These are phyloP conservation scores for Romanogobio albipinnatus DNA, from an alignment of 2,113 vertebrate genomes.

Conservation along the genomic window DNA sequence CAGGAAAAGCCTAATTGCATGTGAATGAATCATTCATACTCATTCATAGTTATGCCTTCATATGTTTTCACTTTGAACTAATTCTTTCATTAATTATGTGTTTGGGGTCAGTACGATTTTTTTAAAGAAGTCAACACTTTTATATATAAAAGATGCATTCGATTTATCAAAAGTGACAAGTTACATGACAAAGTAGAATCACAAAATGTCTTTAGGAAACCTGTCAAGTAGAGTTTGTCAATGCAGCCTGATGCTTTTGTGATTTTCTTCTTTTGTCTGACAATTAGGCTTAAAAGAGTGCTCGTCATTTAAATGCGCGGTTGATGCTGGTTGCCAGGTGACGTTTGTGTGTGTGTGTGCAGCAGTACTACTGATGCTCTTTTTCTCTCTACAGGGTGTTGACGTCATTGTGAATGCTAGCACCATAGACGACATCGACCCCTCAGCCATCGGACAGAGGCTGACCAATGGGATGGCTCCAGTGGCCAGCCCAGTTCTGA, in stretches of 20 bases:
- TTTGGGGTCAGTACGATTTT: background rate
- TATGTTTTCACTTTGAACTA: background rate
- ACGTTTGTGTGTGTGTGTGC: slow-evolving; percentile 5
- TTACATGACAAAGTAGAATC: background rate
- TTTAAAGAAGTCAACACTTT: background rate
- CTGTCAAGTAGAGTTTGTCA: background rate
- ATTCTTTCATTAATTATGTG: background rate
- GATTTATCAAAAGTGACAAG: background rate
- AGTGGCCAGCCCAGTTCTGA: slow-evolving; percentile 89
- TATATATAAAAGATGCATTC: background rate
- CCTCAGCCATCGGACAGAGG: slow-evolving; percentile 88
- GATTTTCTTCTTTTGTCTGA: slow-evolving; percentile 20
- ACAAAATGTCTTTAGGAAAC: background rate
- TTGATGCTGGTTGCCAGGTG: slow-evolving; percentile 28
- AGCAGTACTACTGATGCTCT: slow-evolving; percentile 32
- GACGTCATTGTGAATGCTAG: slow-evolving; percentile 94
- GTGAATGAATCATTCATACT: background rate
- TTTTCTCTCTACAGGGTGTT: slow-evolving; percentile 80
- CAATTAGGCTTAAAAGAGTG: slow-evolving; percentile 3
- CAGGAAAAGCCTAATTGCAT: background rate
- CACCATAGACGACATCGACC: slow-evolving; percentile 94
- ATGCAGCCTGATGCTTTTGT: background rate
- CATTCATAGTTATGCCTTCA: background rate
- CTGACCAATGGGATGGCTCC: slow-evolving; percentile 88
- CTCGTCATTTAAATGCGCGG: slow-evolving; percentile 37